Conservation (phyloP, 1,140 invertebrate genomes). For the Coptotermes formosanus region DNA sequence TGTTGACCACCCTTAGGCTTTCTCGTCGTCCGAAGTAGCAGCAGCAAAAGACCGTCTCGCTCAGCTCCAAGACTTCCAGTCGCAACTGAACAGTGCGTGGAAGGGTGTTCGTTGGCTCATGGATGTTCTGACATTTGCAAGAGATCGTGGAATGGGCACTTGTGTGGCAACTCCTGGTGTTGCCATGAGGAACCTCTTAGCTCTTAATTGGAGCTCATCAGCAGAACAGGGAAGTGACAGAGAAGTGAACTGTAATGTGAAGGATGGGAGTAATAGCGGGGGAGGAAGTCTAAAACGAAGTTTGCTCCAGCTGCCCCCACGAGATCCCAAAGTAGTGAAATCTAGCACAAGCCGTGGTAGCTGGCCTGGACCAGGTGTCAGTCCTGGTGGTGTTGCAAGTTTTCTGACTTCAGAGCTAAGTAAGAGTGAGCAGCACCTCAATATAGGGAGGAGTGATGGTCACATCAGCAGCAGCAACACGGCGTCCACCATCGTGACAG, state of each 20-base stretch:
- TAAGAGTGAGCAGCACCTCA: conserved; percentile 68
- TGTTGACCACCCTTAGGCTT: conserved; percentile 59
- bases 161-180: neutral
- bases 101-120: conserved; percentile 92
- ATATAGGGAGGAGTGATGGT: conserved; percentile 34
- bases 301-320: conserved; percentile 66
- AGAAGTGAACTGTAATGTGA: neutral
- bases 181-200: conserved; percentile 25
- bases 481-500: conserved; percentile 41
- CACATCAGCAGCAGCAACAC: conserved; percentile 26
- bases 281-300: conserved; percentile 49
- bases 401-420: conserved; percentile 71
- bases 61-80: conserved; percentile 78
- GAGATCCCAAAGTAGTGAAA: conserved; percentile 72
- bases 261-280: conserved; percentile 23
- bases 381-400: conserved; percentile 48
- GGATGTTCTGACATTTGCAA: conserved; percentile 88
- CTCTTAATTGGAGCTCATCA: conserved; percentile 12
- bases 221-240: conserved; percentile 17
- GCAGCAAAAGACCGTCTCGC: conserved; percentile 80
- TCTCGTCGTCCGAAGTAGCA: conserved; percentile 82
- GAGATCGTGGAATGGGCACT: conserved; percentile 66
- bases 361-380: conserved; percentile 76
- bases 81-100: conserved; percentile 82
- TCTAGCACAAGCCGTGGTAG: conserved; percentile 72